Percentiles rank a stretch among this genome's conserved stretches.
phyloP scores from a whole-genome alignment of 2,888 invertebrate genomes.

The Augiades crinisus region DNA sequence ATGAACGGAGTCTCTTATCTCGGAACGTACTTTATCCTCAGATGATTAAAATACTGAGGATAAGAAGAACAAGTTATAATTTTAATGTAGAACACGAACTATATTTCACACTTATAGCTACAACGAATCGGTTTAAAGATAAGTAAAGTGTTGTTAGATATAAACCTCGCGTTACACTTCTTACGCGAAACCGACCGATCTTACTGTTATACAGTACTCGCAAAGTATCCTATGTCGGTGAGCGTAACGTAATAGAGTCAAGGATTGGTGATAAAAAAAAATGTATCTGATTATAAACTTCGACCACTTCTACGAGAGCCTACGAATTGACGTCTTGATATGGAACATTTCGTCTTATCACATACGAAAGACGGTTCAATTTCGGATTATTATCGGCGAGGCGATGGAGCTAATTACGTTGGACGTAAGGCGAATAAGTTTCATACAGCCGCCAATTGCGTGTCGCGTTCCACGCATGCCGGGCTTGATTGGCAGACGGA shows the following conservation, averaged over 20 bases:
- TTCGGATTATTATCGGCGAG: slow-evolving; percentile 5
- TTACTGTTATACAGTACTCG: slow-evolving; percentile 12
- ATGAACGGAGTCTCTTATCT: not conserved
- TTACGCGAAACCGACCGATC: not conserved
- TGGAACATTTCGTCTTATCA: slow-evolving; percentile 6
- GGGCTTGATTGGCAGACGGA: slow-evolving; percentile 50
- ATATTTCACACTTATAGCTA: no score
- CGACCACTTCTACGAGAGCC: slow-evolving; percentile 25
- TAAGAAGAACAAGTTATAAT: not conserved
- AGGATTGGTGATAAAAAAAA: slow-evolving; percentile 51
- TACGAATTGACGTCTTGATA: slow-evolving; percentile 1
- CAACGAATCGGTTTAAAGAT: not conserved
- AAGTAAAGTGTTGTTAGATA: no score
- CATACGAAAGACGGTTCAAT: slow-evolving; percentile 27
- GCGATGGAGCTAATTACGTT: not conserved
- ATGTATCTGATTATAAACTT: slow-evolving; percentile 39
- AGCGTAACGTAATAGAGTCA: slow-evolving; percentile 49
- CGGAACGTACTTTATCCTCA: not conserved
- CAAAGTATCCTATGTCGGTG: slow-evolving; percentile 39
- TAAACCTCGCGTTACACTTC: not conserved
- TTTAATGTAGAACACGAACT: no score
- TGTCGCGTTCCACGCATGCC: slow-evolving; percentile 52
- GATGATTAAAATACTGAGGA: not conserved
- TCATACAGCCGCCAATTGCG: slow-evolving; percentile 38
- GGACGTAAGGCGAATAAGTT: slow-evolving; percentile 13